Conservation (phyloP, 2,797 vertebrate species). For the Typhlichthys eigenmanni region DNA sequence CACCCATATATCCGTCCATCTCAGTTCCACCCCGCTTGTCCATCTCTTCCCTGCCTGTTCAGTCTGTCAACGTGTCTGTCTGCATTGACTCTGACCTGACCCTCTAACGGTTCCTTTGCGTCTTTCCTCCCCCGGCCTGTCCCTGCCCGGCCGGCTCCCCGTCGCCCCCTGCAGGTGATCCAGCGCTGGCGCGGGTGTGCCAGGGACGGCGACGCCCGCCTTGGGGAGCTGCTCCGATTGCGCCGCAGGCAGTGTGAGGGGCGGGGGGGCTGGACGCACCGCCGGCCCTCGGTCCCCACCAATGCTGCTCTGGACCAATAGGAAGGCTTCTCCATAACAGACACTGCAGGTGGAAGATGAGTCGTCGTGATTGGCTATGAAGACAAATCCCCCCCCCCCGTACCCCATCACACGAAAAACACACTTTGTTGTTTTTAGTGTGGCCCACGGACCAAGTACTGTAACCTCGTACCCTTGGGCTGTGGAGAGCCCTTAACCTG, state of each 20-base stretch:
- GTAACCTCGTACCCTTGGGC: conserved; percentile 24
- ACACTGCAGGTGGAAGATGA: background rate
- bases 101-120: background rate
- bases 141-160: background rate
- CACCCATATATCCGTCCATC: background rate
- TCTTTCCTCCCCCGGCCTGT: background rate
- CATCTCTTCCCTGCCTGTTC: conserved; percentile 14
- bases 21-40: conserved; percentile 18
- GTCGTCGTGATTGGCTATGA: conserved; percentile 10
- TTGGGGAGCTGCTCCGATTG: conserved; percentile 87
- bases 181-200: conserved; percentile 83
- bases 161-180: conserved; percentile 75
- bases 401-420: conserved; percentile 14
- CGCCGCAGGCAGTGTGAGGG: conserved; percentile 86
- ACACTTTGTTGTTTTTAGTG: background rate
- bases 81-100: background rate
- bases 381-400: conserved; percentile 9
- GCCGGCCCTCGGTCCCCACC: conserved; percentile 76
- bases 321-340: conserved; percentile 78
- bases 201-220: conserved; percentile 80
- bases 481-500: conserved; percentile 24
- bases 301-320: conserved; percentile 81
- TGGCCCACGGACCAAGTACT: conserved; percentile 36
- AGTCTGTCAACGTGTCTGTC: no score
- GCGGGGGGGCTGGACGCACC: conserved; percentile 78